Evolutionary conservation across 2,797 vertebrate genomes (phyloP), one percentile per base, ranked within the genome.

Genomic region (Thaleichthys pacificus): DNA sequence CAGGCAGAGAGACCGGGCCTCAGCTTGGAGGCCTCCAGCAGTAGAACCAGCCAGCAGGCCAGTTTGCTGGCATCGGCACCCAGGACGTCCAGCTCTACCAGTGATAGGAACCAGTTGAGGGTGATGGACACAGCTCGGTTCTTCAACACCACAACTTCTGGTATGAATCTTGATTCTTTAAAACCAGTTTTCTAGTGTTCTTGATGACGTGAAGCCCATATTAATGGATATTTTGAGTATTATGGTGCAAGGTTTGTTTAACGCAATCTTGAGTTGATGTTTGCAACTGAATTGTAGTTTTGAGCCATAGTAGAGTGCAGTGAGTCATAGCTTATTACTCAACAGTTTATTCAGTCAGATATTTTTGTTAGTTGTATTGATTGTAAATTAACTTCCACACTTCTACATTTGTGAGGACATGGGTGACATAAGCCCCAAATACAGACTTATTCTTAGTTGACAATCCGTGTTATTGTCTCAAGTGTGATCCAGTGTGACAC

Each of bases 121-220:
- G 72, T 77, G 0, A 5, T 88, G 12, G 95, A 95, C 77, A 89
- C 91, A 5, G 88, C 92, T 76, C 91, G 81, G 62, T 92, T 95
- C 84, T 93, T 93, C 86, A 88, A 81, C 90, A 93, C 76, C 63
- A 5, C 35, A 14, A 74, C 75, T 78, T 79, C 85, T 91, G 96
- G 97, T 98, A 91, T 38, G 70, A 69, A 58, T 80, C 1, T n/a
- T 56, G 51, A 17, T 56, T 56, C 15, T 1, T 3, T 6, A 4
- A 5, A 5, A 17, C 51, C 4, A 17, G 4, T 15, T 51, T 19
- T 51, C 12, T 19, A 15, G 51, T 56, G 15, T 56, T 56, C 51
- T n/a, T 56, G 51, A 56, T 56, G 51, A 17, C 3, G 51, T n/a
- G 19, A 5, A 5, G 51, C 17, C 4, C 19, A n/a, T 17, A n/a